These are phyloP conservation scores for Sylvilagus floridanus DNA, from an alignment of 2,797 vertebrate species.

Conservation along the genomic window DNA sequence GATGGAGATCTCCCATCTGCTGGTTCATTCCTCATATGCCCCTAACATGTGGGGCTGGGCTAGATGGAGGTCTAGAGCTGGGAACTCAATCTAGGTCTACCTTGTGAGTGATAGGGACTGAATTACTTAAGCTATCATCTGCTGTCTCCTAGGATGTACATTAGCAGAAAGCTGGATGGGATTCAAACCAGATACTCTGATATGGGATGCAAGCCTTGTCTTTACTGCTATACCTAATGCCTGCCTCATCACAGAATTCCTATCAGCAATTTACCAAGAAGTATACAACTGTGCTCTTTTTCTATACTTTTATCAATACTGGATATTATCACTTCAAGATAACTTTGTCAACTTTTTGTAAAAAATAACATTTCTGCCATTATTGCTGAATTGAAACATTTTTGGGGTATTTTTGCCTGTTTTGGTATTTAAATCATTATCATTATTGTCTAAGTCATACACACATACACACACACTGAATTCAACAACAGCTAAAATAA, in stretches of 20 bases:
- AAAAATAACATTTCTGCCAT: not conserved
- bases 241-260: slow-evolving; percentile 5
- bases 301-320: not conserved
- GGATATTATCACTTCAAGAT: not conserved
- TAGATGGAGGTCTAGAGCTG: no score
- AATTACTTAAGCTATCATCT: no score
- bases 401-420: not conserved
- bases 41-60: no score
- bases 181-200: no score
- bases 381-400: slow-evolving; percentile 53
- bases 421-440: slow-evolving; percentile 35
- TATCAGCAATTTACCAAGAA: not conserved
- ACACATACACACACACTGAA: not conserved
- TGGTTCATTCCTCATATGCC: no score
- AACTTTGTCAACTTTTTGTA: not conserved
- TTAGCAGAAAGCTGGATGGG: no score
- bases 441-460: slow-evolving; percentile 9
- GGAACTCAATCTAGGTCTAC: no score
- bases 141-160: no score
- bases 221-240: no score
- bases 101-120: no score
- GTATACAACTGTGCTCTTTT: not conserved
- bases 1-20: no score
- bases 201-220: no score
- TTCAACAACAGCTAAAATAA: not conserved